These are phyloP conservation scores for Anadara kagoshimensis DNA, from an alignment of 1,140 invertebrate species.

Conservation along the genomic window DNA sequence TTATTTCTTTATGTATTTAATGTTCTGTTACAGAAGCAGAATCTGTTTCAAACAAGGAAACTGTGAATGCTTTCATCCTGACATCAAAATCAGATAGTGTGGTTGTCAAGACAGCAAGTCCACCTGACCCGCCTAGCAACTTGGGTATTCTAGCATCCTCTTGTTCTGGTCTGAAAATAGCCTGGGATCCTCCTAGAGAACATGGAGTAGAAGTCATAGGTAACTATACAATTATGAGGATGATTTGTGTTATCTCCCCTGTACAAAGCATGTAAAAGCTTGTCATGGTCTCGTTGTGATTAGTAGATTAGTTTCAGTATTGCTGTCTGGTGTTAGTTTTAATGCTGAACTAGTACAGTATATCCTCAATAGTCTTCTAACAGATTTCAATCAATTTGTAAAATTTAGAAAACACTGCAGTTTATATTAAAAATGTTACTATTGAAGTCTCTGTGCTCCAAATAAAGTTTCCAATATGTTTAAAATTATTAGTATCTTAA, in stretches of 20 bases:
- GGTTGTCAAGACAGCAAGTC: conserved; percentile 69
- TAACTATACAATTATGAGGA: conserved; percentile 34
- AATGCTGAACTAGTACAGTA: no score
- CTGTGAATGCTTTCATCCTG: conserved; percentile 65
- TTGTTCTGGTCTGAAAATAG: conserved; percentile 69
- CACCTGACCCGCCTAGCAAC: conserved; percentile 70
- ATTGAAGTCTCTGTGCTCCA: no score
- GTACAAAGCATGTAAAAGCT: background rate
- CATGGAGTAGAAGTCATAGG: conserved; percentile 72
- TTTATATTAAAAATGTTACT: no score
- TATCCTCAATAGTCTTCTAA: no score
- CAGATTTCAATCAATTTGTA: no score
- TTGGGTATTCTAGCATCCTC: conserved; percentile 69
- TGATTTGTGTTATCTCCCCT: background rate
- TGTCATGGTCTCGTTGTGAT: no score
- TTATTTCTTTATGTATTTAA: background rate
- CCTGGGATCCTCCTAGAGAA: conserved; percentile 72
- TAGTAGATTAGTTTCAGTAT: no score
- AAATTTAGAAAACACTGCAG: no score
- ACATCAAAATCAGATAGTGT: conserved; percentile 70
- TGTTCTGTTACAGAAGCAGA: conserved; percentile 26
- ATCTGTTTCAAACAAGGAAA: conserved; percentile 11
- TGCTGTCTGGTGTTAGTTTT: no score
- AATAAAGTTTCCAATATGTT: no score
- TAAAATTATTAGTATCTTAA: no score